Base-by-base conservation (phyloP, 2,113 vertebrate genomes). In the Romanogobio albipinnatus region DNA sequence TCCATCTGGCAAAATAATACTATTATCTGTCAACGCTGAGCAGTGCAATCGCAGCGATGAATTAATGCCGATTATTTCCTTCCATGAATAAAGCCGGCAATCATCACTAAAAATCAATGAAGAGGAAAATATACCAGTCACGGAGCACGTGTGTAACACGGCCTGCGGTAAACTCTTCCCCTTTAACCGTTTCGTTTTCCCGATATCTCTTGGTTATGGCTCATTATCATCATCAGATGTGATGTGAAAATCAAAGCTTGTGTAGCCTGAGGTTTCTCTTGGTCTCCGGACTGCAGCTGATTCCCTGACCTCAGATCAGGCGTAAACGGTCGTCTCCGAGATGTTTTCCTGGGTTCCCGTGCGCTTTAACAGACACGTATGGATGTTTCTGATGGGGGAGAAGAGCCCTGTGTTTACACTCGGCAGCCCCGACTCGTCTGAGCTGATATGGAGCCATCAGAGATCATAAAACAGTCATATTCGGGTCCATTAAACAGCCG, bases 31-130 rank as follows among this genome's bases (percentile, higher is more conserved):
- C 39, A 68, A 39, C 58, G 19, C 29, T 11, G 61, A 68, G 9
- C 79, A 51, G 14, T 51, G 59, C 61, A 68, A 36, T 17, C n/a
- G 2, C 45, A 49, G 26, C 11, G 91, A 92, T 94, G 94, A 94
- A 94, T 93, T 91, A 93, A 93, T 91, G 92, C 91, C 93, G 93
- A 94, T 93, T 94, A 95, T 95, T 93, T 95, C 90, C 71, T 91
- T 93, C 90, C 85, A 96, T 97, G 96, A 97, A 97, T 97, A 97
- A 95, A 95, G 94, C 91, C 87, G 91, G 95, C 95, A 97, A 98
- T 96, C 94, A 96, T 95, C 94, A 95, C 88, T 96, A 95, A 96
- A 97, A 96, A 95, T 95, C 95, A 95, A 94, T 95, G 93, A 95
- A 95, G 94, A 88, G 91, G 95, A 94, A 95, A 95, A 91, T 78